A percentile compares a stretch with the other conserved stretches of the same genome.
These are phyloP conservation scores for Cydia fagiglandana DNA, from an alignment of 1,140 invertebrate species.

Conservation along the genomic window DNA sequence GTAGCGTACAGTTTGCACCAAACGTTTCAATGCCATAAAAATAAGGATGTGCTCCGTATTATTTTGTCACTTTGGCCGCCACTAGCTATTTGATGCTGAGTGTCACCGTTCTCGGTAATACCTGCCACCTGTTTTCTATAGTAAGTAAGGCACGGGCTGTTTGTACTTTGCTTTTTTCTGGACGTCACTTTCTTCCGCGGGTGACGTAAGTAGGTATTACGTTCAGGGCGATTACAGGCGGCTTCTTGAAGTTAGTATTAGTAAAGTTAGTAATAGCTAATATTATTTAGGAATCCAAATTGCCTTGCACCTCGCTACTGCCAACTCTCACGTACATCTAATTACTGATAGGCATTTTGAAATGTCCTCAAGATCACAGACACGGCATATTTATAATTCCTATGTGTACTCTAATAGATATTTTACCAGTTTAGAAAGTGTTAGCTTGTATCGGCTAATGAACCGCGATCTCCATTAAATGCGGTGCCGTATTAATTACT, in stretches of 20 bases:
- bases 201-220: not conserved
- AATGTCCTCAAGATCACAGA: slow-evolving; percentile 2
- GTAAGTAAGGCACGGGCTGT: too few species aligned
- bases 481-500: not conserved
- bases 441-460: slow-evolving; percentile 5
- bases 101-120: too few species aligned
- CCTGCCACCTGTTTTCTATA: too few species aligned
- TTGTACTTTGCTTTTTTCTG: too few species aligned
- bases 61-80: too few species aligned
- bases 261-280: not conserved
- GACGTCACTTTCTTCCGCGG: too few species aligned
- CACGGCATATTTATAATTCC: not conserved
- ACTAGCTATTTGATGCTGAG: too few species aligned
- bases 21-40: too few species aligned
- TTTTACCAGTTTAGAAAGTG: slow-evolving; percentile 20
- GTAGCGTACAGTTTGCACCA: too few species aligned
- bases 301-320: not conserved
- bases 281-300: slow-evolving; percentile 1
- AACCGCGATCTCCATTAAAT: not conserved
- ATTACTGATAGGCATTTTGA: slow-evolving; percentile 5
- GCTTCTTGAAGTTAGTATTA: not conserved
- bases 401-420: not conserved
- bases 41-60: too few species aligned
- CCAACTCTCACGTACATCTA: slow-evolving; percentile 5
- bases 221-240: not conserved